Percentiles rank a stretch among this genome's conserved stretches.
These are phyloP conservation scores for Spisula solida DNA, from an alignment of 2,888 invertebrate genomes.

Conservation along the genomic window DNA sequence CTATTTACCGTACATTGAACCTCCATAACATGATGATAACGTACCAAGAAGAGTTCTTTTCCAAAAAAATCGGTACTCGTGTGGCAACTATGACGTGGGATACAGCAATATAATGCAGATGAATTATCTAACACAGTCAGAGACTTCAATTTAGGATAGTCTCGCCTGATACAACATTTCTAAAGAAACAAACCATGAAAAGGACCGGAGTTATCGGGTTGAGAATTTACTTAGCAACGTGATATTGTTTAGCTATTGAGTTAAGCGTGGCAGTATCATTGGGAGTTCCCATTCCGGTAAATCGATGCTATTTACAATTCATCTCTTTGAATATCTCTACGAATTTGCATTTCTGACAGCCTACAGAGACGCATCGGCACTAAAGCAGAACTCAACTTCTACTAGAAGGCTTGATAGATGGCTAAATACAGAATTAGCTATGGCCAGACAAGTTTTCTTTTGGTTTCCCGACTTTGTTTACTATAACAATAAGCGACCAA, in stretches of 20 bases:
- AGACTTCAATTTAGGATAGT: no score
- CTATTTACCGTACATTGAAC: no score
- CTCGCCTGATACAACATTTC: no score
- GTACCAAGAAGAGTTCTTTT: no score
- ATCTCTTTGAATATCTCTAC: slow-evolving; percentile 9
- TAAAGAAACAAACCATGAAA: no score
- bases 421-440: not conserved
- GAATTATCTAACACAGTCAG: no score
- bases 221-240: not conserved
- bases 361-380: not conserved
- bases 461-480: not conserved
- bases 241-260: not conserved
- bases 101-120: no score
- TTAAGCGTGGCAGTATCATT: not conserved
- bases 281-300: not conserved
- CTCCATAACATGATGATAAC: no score
- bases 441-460: not conserved
- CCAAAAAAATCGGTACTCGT: no score
- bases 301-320: slow-evolving; percentile 24
- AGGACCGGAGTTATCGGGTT: no score
- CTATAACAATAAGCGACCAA: not conserved
- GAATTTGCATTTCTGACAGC: slow-evolving; percentile 21
- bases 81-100: no score
- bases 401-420: not conserved
- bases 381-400: not conserved